Percentiles rank a stretch among this genome's conserved stretches.
Conservation (phyloP, 2,797 vertebrate genomes). For the Urosaurus nigricauda region DNA sequence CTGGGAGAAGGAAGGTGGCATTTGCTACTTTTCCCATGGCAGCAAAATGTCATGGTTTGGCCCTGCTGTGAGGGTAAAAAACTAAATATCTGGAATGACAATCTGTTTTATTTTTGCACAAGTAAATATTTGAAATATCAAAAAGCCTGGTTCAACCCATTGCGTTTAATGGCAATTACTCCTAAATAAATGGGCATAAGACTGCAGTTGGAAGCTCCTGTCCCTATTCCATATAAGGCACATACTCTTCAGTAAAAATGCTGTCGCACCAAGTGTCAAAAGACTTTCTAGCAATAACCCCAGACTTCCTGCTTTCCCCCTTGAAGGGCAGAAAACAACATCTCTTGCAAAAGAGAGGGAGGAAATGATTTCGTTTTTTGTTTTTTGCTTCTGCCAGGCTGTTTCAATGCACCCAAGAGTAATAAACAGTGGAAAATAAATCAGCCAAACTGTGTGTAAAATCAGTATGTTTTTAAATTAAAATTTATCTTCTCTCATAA, state of each 20-base stretch:
- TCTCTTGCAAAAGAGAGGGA: fast-evolving
- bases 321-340: fast-evolving
- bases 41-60: background rate
- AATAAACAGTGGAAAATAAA: fast-evolving
- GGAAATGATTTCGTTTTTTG: background rate
- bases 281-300: fast-evolving
- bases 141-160: background rate
- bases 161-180: background rate
- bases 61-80: background rate
- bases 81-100: constrained; percentile 1
- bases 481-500: constrained; percentile 10
- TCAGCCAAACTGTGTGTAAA: background rate
- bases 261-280: background rate
- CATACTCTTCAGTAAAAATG: background rate
- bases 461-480: constrained; percentile 10
- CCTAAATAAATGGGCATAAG: background rate
- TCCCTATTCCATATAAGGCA: background rate
- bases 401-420: constrained; percentile 47
- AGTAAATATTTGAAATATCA: background rate
- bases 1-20: background rate
- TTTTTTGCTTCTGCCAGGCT: background rate
- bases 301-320: constrained; percentile 43
- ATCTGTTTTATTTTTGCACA: background rate
- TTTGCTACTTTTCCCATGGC: background rate
- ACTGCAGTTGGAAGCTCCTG: fast-evolving